Base-by-base conservation (phyloP, 2,888 invertebrate species). In the Chrysopilus asiliformis region DNA sequence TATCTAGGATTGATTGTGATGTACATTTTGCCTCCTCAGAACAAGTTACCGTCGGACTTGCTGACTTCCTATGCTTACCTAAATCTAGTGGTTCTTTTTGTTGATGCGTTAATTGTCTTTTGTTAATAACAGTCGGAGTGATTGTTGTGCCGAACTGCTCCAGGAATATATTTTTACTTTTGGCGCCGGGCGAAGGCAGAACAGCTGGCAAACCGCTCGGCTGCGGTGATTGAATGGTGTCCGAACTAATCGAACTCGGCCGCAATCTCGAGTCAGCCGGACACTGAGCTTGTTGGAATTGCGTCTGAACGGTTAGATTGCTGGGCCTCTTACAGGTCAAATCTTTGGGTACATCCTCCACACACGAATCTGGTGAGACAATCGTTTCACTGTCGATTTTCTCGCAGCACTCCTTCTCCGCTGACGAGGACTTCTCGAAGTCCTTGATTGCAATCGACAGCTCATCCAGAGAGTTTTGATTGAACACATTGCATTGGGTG, bases 31-130 rank as follows among this genome's bases (percentile, higher is more conserved):
- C 73, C 55, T 79, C 79, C 47, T 80, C 78, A 0, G 79, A 79
- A 50, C 79, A 79, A n/a, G 76, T 74, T 2, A 79, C 76, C 1
- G 78, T 78, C 1, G 79, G 78, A 56, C 79, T 79, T 1, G 74
- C 75, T 10, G 73, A 76, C 57, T 74, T 76, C 49, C 73, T 60
- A 48, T 70, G 69, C 55, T 74, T 76, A 3, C 78, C 80, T 49
- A 79, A 60, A 60, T 80, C 76, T 25, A 79, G 58, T 4, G 80
- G 78, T 55, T 78, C 77, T 45, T 72, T 74, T 53, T 76, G 76
- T 41, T 60, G 53, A 36, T 49, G 34, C 31, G 42, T 35, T n/a
- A n/a, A n/a, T 39, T 42, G 40, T 41, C 49, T 38, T 45, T 52
- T 42, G 41, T 45, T 43, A 2, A 46, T 45, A 1, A 47, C 47